Base-by-base conservation (phyloP, 2,797 vertebrate genomes). In the Enteromius thamalakanensis region DNA sequence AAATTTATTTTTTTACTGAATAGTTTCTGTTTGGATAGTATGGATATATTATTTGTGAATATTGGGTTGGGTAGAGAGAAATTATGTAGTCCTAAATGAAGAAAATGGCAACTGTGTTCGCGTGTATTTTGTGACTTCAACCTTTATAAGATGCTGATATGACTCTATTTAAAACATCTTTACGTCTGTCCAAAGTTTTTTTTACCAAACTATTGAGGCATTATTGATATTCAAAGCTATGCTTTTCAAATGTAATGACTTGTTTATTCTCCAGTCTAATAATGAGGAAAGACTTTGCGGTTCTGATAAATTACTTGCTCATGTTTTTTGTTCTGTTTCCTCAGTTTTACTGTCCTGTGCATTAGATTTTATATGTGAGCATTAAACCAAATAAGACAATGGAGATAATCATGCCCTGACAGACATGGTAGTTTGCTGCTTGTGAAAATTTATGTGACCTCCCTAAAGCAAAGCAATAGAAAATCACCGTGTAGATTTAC, bases 1-100 rank as follows among this genome's bases (percentile, higher is more conserved):
- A 93, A 90, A 91, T 82, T 90, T 95, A 94, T 95, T 95, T 95
- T 95, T 95, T 86, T 95, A 95, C 91, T 71, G 60, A 26, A 64
- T 64, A 32, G 60, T 17, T 64, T 64, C 15, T 32, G 90, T 79
- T 83, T 86, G 79, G 87, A 75, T 69, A 88, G 53, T 91, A 90
- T 92, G 87, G 90, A 93, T 87, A 82, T 89, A 77, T 81, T 87
- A 80, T 85, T 86, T 88, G 86, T 85, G 81, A 86, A 86, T 89
- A 82, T 70, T 69, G 90, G 49, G 37, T 53, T 87, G 84, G 90
- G 89, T 86, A 47, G 37, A 60, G 42, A 58, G 55, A 40, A 12
- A 23, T 67, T 69, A 51, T 84, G 82, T 81, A 53, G 47, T 65
- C 45, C 86, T 89, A 86, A 89, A 86, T 89, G 89, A 88, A 88